Conservation (phyloP, 2,797 vertebrate species). For the Tenualosa thibaudeaui region DNA sequence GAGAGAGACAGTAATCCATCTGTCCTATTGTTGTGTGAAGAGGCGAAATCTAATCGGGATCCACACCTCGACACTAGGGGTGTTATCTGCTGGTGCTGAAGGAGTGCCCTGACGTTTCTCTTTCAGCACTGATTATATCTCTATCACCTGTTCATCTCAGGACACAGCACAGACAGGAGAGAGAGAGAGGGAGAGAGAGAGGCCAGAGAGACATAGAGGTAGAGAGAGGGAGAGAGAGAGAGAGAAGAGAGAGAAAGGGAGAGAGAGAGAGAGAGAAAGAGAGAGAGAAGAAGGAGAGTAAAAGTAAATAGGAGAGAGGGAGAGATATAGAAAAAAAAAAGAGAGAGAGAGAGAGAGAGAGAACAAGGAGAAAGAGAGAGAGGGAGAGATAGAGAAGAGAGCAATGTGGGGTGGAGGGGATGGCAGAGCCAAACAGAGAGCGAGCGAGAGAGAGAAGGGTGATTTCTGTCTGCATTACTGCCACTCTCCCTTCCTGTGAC, state of each 20-base stretch:
- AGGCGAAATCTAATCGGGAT: constrained; percentile 61
- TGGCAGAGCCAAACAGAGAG: background rate
- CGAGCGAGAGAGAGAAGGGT: background rate
- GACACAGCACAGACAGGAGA: background rate
- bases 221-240: background rate
- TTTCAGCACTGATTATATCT: constrained; percentile 60
- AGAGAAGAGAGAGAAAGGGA: background rate
- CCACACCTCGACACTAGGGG: constrained; percentile 45
- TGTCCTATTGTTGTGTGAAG: constrained; percentile 45
- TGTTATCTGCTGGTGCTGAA: constrained; percentile 36
- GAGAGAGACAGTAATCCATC: constrained; percentile 20
- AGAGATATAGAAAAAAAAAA: background rate
- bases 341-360: background rate
- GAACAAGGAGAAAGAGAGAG: background rate
- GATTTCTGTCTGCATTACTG: background rate
- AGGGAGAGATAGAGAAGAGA: too few species aligned
- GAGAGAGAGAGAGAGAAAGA: background rate
- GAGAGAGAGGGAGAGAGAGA: background rate
- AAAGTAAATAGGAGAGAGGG: background rate
- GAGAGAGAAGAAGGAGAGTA: background rate
- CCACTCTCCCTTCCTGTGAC: constrained; percentile 32
- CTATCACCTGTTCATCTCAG: constrained; percentile 41
- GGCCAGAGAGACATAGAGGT: background rate
- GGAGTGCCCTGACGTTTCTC: constrained; percentile 38
- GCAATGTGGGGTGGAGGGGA: too few species aligned